Evolutionary conservation across 2,888 invertebrate genomes (phyloP), one percentile per base, ranked within the genome.

Genomic region (Matsumyia berberina): DNA sequence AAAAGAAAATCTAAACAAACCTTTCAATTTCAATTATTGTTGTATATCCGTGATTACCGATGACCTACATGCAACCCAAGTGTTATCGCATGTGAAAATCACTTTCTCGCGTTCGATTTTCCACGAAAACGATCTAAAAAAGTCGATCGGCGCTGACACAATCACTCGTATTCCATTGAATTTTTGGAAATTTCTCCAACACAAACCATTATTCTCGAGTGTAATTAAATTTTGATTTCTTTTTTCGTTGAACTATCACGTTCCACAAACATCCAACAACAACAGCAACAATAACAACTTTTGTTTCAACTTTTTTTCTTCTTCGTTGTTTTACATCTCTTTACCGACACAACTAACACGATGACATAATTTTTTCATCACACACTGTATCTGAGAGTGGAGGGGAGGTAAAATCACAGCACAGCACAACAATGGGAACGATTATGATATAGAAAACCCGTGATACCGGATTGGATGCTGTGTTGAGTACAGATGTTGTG

Each of bases 401-500:
- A 42, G 39, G 1, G 44, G 12, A 35, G 37, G 44, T 35, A 51
- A 67, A 70, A 77, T 66, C 66, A 60, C 51, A 51, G 53, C 51
- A 67, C 60, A 70, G 67, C 73, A 82, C 73, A 78, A 72, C 73
- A 82, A 72, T 42, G 53, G 11, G 58, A 83, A 80, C 66, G 76
- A 76, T 77, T 85, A 77, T 58, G 79, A 74, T 74, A 86, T 57
- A 44, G 33, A 39, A 86, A 86, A 86, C 86, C 73, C 73, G 86
- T 87, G 86, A 82, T 86, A 70, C 86, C 86, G 81, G 86, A 82
- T 87, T 87, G 86, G 86, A 87, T 86, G 86, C 86, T 87, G 82
- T 83, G 72, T 86, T 62, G 76, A 85, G 74, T 83, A 62, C 11
- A 58, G 69, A 72, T 24, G 58, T 49, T 81, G 81, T 77, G 81